Evolutionary conservation across 2,113 vertebrate species (phyloP).

Genomic region (Castor canadensis): DNA sequence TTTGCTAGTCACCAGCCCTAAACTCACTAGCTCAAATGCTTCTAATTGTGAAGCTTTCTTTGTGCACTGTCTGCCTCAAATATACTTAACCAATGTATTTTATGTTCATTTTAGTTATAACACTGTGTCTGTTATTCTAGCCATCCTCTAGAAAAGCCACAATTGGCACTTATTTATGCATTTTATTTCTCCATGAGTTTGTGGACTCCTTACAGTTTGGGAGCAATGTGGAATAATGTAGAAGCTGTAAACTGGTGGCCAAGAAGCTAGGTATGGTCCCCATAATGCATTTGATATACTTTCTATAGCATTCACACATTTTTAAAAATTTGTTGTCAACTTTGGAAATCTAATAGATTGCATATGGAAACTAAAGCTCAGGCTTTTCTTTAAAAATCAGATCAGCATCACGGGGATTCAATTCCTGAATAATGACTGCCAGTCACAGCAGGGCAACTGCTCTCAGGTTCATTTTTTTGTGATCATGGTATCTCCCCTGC

Average conservation of each 20-base stretch:
- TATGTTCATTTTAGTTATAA: background rate
- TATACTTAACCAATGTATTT: no score
- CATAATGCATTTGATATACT: background rate
- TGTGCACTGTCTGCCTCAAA: background rate
- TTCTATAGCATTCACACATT: background rate
- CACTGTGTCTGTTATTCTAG: background rate
- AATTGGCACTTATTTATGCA: background rate
- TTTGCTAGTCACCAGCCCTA: background rate
- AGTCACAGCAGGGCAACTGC: background rate
- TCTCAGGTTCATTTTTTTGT: background rate
- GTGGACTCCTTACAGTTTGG: background rate
- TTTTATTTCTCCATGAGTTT: background rate
- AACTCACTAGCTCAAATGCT: background rate
- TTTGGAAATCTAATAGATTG: background rate
- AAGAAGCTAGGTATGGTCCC: background rate
- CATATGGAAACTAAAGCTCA: background rate
- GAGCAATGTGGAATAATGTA: background rate
- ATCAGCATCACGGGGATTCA: no score
- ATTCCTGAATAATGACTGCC: background rate
- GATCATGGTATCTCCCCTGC: no score
- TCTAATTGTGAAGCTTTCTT: background rate
- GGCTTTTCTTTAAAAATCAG: background rate
- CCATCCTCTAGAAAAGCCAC: background rate
- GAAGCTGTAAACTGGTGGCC: background rate
- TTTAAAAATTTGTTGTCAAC: background rate